Evolutionary conservation across 1,140 invertebrate genomes (phyloP), one percentile per base, ranked within the genome.

Genomic region (Neelides sp.): DNA sequence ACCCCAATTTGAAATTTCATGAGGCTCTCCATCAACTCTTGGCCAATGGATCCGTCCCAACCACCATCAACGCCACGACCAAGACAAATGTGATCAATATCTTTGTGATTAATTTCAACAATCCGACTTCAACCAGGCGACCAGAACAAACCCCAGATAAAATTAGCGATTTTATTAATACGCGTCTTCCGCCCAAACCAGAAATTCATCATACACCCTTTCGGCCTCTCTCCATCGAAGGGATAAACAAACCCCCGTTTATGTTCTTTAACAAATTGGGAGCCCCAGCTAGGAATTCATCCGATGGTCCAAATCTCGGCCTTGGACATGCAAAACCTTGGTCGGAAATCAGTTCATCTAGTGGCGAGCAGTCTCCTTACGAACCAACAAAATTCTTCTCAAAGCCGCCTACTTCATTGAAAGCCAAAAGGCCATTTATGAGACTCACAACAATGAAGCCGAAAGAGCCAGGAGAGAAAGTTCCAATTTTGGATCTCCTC

Each of bases 41-140:
- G 7, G 55, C 52, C 10, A 61, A 61, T 45, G 55, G 55, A 4
- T 40, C 55, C 15, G 48, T 41, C 39, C 59, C 59, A 19, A 55
- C 53, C 17, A 55, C 45, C 39, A 55, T 61, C 26, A 61, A 57
- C 42, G 55, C 59, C 10, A 57, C 52, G 24, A 54, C 53, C 10
- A 61, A 57, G 42, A 61, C 59, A 17, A 61, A 61, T 32, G 50
- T 61, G 28, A 61, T 61, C 30, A 61, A 61, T 40, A 55, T 61
- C 30, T 61, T 61, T 37, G 55, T 61, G 34, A 48, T 61, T 19
- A 61, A 61, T 47, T 57, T 61, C 42, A 57, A 46, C 34, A 41
- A 49, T 34, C n/a, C n/a, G 27, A 22, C 12, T 45, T 45, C 27
- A 45, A 45, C 13, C 42, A 27, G 17, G 34, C 42, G 24, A 45